phyloP scores from a whole-genome alignment of 2,797 vertebrate genomes.

The Sandelia bainsii region DNA sequence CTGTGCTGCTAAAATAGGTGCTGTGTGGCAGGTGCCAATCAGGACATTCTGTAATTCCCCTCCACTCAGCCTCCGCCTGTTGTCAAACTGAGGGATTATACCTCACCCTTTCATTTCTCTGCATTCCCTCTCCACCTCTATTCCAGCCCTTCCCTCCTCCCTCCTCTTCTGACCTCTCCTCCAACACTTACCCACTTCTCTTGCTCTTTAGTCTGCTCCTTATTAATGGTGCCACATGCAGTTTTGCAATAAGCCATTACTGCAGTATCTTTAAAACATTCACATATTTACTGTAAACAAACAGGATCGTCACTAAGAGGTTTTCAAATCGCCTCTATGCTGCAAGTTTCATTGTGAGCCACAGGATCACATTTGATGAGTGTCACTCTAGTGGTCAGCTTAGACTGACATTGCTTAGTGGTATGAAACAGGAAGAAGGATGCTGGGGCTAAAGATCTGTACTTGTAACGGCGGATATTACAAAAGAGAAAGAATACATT shows the following conservation, averaged over 20 bases:
- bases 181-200: conserved; percentile 3
- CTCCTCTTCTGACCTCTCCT: conserved; percentile 2
- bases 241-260: conserved; percentile 55
- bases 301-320: conserved; percentile 15
- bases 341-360: conserved; percentile 12
- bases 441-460: conserved; percentile 29
- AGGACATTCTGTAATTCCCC: conserved; percentile 69
- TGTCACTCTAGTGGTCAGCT: conserved; percentile 26
- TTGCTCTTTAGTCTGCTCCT: background rate
- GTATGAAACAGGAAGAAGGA: conserved; percentile 19
- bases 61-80: conserved; percentile 53
- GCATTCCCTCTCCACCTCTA: conserved; percentile 32
- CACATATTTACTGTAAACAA: conserved; percentile 55
- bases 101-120: conserved; percentile 50
- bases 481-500: background rate
- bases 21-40: conserved; percentile 69
- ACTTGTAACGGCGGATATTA: conserved; percentile 10
- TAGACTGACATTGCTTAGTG: conserved; percentile 22
- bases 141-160: conserved; percentile 21
- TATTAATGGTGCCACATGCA: conserved; percentile 19
- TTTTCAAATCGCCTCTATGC: background rate
- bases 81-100: conserved; percentile 75
- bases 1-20: conserved; percentile 23
- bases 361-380: conserved; percentile 16
- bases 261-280: conserved; percentile 42